phyloP scores from a whole-genome alignment of 2,113 vertebrate species.

The Propithecus coquereli region DNA sequence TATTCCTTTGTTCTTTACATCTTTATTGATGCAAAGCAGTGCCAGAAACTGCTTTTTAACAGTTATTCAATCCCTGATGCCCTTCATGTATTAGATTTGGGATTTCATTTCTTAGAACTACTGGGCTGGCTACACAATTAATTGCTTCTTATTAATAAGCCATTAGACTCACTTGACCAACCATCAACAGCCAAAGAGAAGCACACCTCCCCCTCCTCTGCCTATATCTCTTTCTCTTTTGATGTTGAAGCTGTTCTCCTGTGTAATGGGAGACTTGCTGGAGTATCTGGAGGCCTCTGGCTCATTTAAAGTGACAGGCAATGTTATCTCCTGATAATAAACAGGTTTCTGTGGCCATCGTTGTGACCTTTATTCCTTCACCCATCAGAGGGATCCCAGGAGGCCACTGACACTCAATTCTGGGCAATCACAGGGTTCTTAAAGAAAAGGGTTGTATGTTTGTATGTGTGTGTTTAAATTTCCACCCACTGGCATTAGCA shows the following conservation, averaged over 20 bases:
- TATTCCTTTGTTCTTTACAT: slow-evolving; percentile 71
- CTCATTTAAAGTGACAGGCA: slow-evolving; percentile 62
- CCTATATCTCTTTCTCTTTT: slow-evolving; percentile 21
- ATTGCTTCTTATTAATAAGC: slow-evolving; percentile 74
- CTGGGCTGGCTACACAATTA: slow-evolving; percentile 70
- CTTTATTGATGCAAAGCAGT: slow-evolving; percentile 71
- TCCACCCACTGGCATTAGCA: not conserved
- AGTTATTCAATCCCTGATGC: slow-evolving; percentile 65
- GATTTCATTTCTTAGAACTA: slow-evolving; percentile 75
- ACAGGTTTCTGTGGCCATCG: slow-evolving; percentile 58
- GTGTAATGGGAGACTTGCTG: slow-evolving; percentile 55
- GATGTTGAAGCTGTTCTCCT: slow-evolving; percentile 61
- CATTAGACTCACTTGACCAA: slow-evolving; percentile 67
- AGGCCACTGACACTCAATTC: slow-evolving; percentile 32
- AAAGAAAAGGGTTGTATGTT: not conserved
- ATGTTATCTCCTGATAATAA: slow-evolving; percentile 55
- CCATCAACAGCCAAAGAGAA: slow-evolving; percentile 68
- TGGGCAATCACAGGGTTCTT: not conserved
- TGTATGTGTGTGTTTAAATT: not conserved
- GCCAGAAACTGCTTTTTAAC: slow-evolving; percentile 59
- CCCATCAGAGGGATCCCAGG: slow-evolving; percentile 32
- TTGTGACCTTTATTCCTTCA: slow-evolving; percentile 28
- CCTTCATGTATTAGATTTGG: slow-evolving; percentile 64
- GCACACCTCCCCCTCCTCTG: slow-evolving; percentile 5
- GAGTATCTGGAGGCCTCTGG: slow-evolving; percentile 53